Evolutionary conservation across 2,113 vertebrate species (phyloP), one percentile per base, ranked within the genome.

Genomic region (Pampusana beccarii): DNA sequence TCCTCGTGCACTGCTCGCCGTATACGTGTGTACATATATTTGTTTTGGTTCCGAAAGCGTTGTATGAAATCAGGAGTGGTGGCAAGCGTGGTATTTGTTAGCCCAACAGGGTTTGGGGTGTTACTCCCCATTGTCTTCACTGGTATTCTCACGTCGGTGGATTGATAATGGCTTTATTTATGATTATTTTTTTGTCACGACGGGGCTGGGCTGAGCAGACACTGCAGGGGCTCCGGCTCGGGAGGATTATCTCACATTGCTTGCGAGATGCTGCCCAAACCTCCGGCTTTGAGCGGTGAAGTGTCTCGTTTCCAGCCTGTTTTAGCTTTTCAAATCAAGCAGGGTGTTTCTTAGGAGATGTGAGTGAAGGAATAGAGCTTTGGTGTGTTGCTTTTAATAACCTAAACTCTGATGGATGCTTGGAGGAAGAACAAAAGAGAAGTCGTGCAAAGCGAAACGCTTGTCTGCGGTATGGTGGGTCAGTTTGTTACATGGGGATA

Each of bases 21-120:
- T 21, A 2, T 2, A 8, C 12, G 5, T 33, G 4, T 9, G 0
- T 2, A 3, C 3, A 5, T 10, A 1, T 23, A 5, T 71, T 61
- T 75, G 28, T 6, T 60, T 29, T 18, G 3, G 9, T 17, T 9
- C 12, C 3, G 34, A 8, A 4, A n/a, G 25, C 5, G 1, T 11
- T 21, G 28, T 2, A 0, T 12, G 9, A 10, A 38, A 11, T 42
- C 53, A 2, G 13, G 19, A 50, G 42, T 1, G 31, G 12, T 8
- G 50, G 11, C 6, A 8, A 11, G 62, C 38, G 8, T 19, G 34
- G 42, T 16, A 2, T 42, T 57, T 36, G 26, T 20, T 7, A 4
- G 13, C 28, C 38, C 29, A 7, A 5, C 13, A 6, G 33, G 33
- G 1, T 53, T 12, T 7, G 73, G 61, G 61, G 23, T 17, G 61